Evolutionary conservation across 1,140 invertebrate genomes (phyloP).

Genomic region (Mya arenaria): DNA sequence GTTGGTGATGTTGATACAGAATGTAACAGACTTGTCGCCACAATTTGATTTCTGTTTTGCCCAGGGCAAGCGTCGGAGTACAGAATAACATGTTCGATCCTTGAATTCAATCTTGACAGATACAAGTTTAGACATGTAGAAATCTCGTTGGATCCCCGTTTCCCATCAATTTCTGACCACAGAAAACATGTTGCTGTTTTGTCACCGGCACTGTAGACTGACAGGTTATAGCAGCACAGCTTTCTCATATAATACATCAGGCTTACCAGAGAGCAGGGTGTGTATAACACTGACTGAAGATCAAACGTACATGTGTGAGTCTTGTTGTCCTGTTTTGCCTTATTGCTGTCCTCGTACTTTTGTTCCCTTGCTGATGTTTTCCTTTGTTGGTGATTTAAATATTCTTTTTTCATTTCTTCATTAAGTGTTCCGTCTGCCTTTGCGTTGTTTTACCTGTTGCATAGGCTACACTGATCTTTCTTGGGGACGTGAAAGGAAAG

Average conservation of each 20-base stretch:
- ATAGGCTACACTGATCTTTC: constrained; percentile 40
- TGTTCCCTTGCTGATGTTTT: constrained; percentile 37
- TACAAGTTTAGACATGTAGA: constrained; percentile 31
- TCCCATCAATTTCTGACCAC: constrained; percentile 67
- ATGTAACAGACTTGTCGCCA: background rate
- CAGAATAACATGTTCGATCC: constrained; percentile 41
- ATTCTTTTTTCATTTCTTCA: constrained; percentile 4
- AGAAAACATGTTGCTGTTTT: constrained; percentile 60
- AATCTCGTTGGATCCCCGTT: constrained; percentile 54
- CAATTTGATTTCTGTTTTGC: constrained; percentile 44
- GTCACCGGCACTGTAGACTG: constrained; percentile 54
- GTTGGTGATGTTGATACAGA: background rate
- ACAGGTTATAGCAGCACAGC: constrained; percentile 65
- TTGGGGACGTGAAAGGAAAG: constrained; percentile 48
- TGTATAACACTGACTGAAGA: constrained; percentile 59
- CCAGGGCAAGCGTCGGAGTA: constrained; percentile 59
- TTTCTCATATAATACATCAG: constrained; percentile 69
- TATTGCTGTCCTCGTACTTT: constrained; percentile 39
- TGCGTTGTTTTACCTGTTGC: background rate
- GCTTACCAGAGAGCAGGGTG: constrained; percentile 58
- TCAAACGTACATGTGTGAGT: constrained; percentile 51
- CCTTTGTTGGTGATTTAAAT: constrained; percentile 25
- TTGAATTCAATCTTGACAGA: background rate
- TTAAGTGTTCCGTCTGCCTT: background rate
- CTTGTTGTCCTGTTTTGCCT: background rate